Conservation (phyloP, 2,888 invertebrate species). For the Apodemia zela region DNA sequence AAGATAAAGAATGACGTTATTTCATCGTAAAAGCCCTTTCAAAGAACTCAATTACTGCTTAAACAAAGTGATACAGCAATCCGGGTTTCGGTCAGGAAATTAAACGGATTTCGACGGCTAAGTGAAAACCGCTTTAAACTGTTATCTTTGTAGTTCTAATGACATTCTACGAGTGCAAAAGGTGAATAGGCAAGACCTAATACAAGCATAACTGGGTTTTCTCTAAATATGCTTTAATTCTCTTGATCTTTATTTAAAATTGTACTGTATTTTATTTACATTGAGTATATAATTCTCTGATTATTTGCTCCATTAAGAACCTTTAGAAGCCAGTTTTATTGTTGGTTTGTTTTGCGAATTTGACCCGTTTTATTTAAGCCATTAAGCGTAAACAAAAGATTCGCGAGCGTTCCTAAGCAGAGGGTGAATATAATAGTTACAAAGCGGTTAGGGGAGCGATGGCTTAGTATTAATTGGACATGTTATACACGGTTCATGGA, state of each 20-base stretch:
- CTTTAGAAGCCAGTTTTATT: conserved; percentile 61
- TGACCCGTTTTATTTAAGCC: conserved; percentile 77
- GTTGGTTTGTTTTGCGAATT: conserved; percentile 63
- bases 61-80: conserved; percentile 72
- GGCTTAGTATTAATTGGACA: conserved; percentile 71
- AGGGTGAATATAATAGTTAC: conserved; percentile 70
- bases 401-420: conserved; percentile 62
- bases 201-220: conserved; percentile 45
- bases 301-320: conserved; percentile 52
- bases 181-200: conserved; percentile 58
- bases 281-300: conserved; percentile 50
- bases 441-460: conserved; percentile 54
- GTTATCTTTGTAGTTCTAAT: conserved; percentile 69
- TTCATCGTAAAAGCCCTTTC: conserved; percentile 66
- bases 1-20: conserved; percentile 54
- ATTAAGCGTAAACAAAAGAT: conserved; percentile 77
- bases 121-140: conserved; percentile 58
- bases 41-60: conserved; percentile 73
- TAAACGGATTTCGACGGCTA: conserved; percentile 62
- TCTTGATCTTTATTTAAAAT: conserved; percentile 39
- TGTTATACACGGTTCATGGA: conserved; percentile 71
- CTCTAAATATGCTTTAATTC: not conserved
- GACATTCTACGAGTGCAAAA: conserved; percentile 38
- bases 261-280: conserved; percentile 51
- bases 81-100: conserved; percentile 71